A percentile compares a stretch with the other conserved stretches of the same genome.
phyloP scores from a whole-genome alignment of 2,888 invertebrate genomes.

The Agrotis ipsilon region DNA sequence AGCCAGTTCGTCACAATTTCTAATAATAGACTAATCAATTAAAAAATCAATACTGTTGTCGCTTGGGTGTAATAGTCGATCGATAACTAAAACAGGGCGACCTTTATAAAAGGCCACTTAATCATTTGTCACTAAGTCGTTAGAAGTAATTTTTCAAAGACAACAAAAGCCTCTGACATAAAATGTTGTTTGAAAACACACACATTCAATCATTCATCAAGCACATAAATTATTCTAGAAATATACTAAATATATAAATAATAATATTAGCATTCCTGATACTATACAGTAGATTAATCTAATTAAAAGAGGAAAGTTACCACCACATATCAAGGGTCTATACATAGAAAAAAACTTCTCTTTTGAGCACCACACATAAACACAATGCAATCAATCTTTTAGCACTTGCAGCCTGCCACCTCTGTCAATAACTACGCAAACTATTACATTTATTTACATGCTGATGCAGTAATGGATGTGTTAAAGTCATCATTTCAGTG shows the following conservation, averaged over 20 bases:
- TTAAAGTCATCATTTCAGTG: constrained; percentile 1
- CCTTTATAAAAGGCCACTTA: constrained; percentile 10
- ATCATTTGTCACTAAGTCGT: neutral
- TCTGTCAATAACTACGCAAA: neutral
- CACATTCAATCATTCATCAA: constrained; percentile 17
- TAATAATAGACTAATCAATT: neutral
- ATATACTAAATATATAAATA: constrained; percentile 9
- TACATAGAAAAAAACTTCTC: constrained; percentile 8
- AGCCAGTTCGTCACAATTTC: neutral
- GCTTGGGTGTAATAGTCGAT: neutral
- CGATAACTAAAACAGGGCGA: neutral
- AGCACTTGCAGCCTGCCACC: constrained; percentile 6
- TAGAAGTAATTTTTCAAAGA: neutral
- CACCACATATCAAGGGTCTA: constrained; percentile 31
- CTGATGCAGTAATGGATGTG: neutral
- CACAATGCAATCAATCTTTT: neutral
- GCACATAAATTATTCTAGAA: neutral
- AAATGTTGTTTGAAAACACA: neutral
- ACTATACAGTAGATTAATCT: neutral
- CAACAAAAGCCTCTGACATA: neutral
- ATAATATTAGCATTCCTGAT: constrained; percentile 3
- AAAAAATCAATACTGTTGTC: constrained; percentile 4
- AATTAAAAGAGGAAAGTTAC: neutral
- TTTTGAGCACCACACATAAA: constrained; percentile 11
- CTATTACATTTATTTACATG: neutral